Percentiles rank a stretch among this genome's conserved stretches.
These are phyloP conservation scores for Trachythela sp. DNA, from an alignment of 64 coral and sea anemone genomes.

Conservation along the genomic window DNA sequence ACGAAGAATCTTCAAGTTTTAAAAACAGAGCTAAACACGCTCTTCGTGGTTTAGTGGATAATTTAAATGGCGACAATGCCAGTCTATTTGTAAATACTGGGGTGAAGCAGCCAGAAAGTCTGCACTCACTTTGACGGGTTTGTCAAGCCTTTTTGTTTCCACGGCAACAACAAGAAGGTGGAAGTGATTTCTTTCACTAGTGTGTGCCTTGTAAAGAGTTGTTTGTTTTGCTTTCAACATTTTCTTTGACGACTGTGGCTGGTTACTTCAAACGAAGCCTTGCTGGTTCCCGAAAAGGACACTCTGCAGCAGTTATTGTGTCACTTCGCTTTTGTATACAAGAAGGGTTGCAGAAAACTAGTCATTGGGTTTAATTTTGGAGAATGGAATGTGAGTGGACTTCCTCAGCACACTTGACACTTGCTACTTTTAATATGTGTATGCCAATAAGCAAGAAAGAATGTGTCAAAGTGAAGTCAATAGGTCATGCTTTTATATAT, in stretches of 20 bases:
- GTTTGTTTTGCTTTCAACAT: slow-evolving; percentile 41
- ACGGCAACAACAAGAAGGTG: slow-evolving; percentile 55
- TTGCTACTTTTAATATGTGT: no score
- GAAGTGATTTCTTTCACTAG: slow-evolving; percentile 55
- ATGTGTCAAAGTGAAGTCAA: no score
- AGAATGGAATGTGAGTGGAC: slow-evolving; percentile 59
- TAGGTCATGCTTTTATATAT: no score
- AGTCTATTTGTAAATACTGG: neutral
- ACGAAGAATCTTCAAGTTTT: neutral
- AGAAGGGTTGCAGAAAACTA: slow-evolving; percentile 50
- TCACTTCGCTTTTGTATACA: slow-evolving; percentile 58
- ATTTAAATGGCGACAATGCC: neutral
- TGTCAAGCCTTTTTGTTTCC: slow-evolving; percentile 42
- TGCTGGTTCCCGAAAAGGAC: slow-evolving; percentile 30
- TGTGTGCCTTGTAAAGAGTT: slow-evolving; percentile 42
- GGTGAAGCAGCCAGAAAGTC: neutral
- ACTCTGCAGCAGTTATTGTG: slow-evolving; percentile 46
- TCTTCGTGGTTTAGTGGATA: neutral
- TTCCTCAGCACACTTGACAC: slow-evolving; percentile 54
- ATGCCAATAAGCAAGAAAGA: no score
- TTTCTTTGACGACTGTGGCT: slow-evolving; percentile 19
- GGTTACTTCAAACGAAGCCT: slow-evolving; percentile 43
- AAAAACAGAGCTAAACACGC: neutral
- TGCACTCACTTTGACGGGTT: slow-evolving; percentile 25
- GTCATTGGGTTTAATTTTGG: slow-evolving; percentile 58